Conservation (phyloP, 1,140 invertebrate species). For the Hirudo medicinalis region DNA sequence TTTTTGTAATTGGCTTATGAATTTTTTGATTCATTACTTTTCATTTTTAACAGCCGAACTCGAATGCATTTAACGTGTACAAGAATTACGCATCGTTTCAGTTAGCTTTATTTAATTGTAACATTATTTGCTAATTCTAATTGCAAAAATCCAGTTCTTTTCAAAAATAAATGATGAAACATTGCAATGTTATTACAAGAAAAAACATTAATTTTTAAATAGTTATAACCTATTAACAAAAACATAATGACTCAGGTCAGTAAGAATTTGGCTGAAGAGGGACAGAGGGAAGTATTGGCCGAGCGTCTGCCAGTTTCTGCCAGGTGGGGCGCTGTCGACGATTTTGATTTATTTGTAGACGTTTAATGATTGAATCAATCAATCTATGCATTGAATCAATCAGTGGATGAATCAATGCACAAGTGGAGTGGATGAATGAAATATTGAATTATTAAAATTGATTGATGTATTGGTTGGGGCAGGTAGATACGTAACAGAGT, state of each 20-base stretch:
- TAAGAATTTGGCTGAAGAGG: slow-evolving; percentile 88
- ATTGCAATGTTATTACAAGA: not conserved
- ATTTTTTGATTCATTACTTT: no score
- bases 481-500: no score
- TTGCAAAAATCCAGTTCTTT: not conserved
- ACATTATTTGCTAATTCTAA: no score
- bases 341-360: slow-evolving; percentile 24
- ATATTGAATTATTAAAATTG: no score
- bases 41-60: no score
- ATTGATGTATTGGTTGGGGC: no score
- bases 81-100: no score
- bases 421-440: no score
- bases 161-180: not conserved
- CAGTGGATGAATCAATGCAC: no score
- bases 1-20: not conserved
- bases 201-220: not conserved
- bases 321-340: slow-evolving; percentile 38
- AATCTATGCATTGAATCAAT: not conserved
- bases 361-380: no score
- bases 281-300: slow-evolving; percentile 99
- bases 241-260: slow-evolving; percentile 53
- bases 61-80: no score
- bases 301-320: slow-evolving; percentile 89
- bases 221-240: not conserved
- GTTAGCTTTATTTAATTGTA: no score